phyloP scores from a whole-genome alignment of 2,113 vertebrate genomes.

The Xenopus borealis region DNA sequence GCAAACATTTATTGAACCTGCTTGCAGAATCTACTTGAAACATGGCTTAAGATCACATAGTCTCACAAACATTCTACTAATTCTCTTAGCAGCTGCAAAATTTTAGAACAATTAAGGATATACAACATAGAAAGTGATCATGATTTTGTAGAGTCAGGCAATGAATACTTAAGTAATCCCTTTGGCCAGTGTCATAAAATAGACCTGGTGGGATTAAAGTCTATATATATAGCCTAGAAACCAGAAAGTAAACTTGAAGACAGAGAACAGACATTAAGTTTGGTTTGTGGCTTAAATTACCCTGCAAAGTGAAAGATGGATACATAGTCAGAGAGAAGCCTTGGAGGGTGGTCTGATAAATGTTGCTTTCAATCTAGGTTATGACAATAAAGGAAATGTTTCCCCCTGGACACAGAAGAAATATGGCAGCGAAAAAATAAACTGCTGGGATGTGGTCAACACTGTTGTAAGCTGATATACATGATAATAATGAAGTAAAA shows the following conservation, averaged over 20 bases:
- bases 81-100: no score
- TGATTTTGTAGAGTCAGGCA: no score
- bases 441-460: background rate
- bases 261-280: background rate
- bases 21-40: no score
- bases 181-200: conserved; percentile 20
- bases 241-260: conserved; percentile 13
- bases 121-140: no score
- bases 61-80: no score
- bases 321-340: conserved; percentile 20
- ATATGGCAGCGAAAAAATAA: conserved; percentile 3
- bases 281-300: conserved; percentile 34
- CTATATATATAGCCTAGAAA: conserved; percentile 18
- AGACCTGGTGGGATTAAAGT: conserved; percentile 21
- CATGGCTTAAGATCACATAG: no score
- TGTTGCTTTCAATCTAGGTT: conserved; percentile 34
- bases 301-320: conserved; percentile 37
- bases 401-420: conserved; percentile 19
- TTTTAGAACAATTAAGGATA: no score
- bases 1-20: no score
- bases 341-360: conserved; percentile 29
- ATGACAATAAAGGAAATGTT: background rate
- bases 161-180: conserved; percentile 3
- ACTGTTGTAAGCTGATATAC: no score
- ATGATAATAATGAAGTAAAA: no score